Evolutionary conservation across 2,888 invertebrate species (phyloP), one percentile per base, ranked within the genome.

Genomic region (Pocota personata): DNA sequence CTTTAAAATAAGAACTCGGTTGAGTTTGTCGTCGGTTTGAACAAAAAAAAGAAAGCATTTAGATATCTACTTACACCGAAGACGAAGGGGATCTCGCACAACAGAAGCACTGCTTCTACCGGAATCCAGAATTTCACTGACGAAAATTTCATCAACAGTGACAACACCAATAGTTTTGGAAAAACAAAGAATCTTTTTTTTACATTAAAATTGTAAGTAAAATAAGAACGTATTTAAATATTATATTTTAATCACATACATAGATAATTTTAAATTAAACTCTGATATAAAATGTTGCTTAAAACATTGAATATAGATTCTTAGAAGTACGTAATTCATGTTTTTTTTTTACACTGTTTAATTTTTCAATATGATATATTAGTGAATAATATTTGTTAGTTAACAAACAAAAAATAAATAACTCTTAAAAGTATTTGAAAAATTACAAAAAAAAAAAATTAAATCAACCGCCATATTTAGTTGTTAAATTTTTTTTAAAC

Each of bases 391-490:
- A 55, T 67, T 14, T 50, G 21, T 73, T 64, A 52, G 66, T 77
- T 67, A 37, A 71, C 12, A 66, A 67, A 30, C 21, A 64, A 50
- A 58, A 50, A 58, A 52, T 8, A 37, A 21, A 30, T 27, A 62
- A 7, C 19, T 32, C 19, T n/a, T 35, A 50, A 35, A 64, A 50
- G 50, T 66, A 82, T 78, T 71, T 58, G 12, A 37, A 12, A 62
- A 76, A 55, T 57, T 73, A 48, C 32, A 60, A 32, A 35, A 64
- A 67, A 62, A 76, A 40, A 75, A 88, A 88, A 88, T 87, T 82
- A 87, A 89, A 89, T 77, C 87, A 86, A 88, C 79, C 88, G 89
- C 89, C 89, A 89, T 89, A 89, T 88, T 89, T 89, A 89, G 89
- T 78, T 88, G 84, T 88, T 88, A 88, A 88, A 84, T 46, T 76